Evolutionary conservation across 2,888 invertebrate species (phyloP).

Genomic region (Drosophila mercatorum): DNA sequence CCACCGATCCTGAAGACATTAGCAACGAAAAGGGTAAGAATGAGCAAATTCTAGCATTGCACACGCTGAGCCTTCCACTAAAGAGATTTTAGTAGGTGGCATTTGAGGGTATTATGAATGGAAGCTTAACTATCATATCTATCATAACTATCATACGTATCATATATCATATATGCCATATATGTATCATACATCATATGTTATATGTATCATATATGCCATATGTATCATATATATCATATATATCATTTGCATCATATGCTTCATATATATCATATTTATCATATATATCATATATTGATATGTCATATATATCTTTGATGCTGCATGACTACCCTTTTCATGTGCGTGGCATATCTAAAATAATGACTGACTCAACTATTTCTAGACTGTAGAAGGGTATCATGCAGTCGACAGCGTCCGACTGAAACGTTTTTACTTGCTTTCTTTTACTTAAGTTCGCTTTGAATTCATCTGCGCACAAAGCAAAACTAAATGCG

Average conservation of each 20-base stretch:
- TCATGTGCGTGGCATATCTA: no score
- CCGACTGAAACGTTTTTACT: no score
- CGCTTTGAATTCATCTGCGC: no score
- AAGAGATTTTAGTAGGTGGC: neutral
- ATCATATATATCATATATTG: neutral
- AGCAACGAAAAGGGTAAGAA: slow-evolving; percentile 86
- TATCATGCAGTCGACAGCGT: no score
- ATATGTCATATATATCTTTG: no score
- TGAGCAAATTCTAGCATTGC: neutral
- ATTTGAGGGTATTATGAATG: neutral
- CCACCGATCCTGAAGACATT: slow-evolving; percentile 88
- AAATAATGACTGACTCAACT: no score
- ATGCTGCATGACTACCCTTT: no score
- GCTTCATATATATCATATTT: neutral
- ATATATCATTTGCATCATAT: neutral
- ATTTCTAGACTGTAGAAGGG: no score
- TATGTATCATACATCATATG: neutral
- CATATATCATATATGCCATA: neutral
- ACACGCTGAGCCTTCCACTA: no score
- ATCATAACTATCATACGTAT: no score
- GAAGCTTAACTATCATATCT: neutral
- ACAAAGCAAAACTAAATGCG: no score
- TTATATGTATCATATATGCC: neutral
- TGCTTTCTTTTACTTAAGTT: no score
- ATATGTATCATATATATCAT: neutral